These are phyloP conservation scores for Paraescarpia echinospica DNA, from an alignment of 1,140 invertebrate species.

Conservation along the genomic window DNA sequence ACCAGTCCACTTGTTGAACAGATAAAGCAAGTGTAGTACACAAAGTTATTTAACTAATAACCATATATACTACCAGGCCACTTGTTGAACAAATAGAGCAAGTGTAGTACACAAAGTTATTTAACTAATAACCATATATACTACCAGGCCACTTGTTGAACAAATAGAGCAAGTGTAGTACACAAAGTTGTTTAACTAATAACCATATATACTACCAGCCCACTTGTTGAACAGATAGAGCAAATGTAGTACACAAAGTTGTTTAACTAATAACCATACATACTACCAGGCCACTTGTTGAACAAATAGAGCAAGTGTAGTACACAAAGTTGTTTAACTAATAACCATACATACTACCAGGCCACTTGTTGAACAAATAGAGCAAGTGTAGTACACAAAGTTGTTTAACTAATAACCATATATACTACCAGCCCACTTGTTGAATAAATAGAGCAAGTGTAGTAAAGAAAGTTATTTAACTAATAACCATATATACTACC, in stretches of 20 bases:
- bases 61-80: background rate
- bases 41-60: background rate
- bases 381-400: no score
- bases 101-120: background rate
- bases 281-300: background rate
- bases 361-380: background rate
- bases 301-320: background rate
- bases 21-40: no score
- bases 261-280: background rate
- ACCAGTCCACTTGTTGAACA: background rate
- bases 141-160: background rate
- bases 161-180: no score
- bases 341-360: background rate
- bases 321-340: background rate
- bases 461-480: background rate
- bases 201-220: background rate
- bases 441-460: background rate
- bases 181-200: background rate
- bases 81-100: background rate
- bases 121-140: background rate
- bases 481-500: background rate
- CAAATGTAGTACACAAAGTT: no score
- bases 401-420: background rate
- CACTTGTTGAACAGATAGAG: background rate
- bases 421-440: background rate